Evolutionary conservation across 1,140 invertebrate genomes (phyloP), one percentile per base, ranked within the genome.

Genomic region (Elymnias hypermnestra): DNA sequence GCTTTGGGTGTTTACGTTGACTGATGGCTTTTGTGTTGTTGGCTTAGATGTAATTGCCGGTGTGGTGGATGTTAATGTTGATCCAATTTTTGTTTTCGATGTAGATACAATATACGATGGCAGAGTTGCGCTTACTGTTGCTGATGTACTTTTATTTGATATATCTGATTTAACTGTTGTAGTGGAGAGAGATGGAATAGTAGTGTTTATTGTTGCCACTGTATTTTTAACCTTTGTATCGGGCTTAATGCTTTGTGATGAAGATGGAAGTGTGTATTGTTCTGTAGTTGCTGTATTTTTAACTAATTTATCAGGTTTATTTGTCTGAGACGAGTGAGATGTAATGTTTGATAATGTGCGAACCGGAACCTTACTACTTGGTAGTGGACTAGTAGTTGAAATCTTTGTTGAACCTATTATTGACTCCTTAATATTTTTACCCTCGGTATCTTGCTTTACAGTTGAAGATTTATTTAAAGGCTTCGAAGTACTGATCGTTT

Each of bases 81-180:
- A 45, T 10, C 55, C 55, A 35, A 58, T 62, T 58, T 58, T 62
- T 8, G 55, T 55, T 49, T 53, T 57, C 22, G 55, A 52, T n/a
- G 59, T 62, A 15, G 59, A 50, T 10, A 62, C 59, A 29, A 62
- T 58, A 26, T 62, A 58, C 9, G 44, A 38, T 6, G 59, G 58
- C 12, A 57, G 45, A n/a, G 49, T 48, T 12, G 33, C 50, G 23
- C 9, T 38, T 3, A 26, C 37, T 9, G 38, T 12, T 15, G 41
- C n/a, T 28, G n/a, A 26, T 10, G 18, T 22, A 38, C 18, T 31
- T 33, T 35, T 49, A 9, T 33, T 14, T 26, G 22, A 26, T 36
- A 9, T n/a, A 14, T 41, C 38, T 1, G 13, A 10, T 17, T 33
- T 47, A 3, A 37, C n/a, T n/a, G n/a, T n/a, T n/a, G n/a, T n/a